These are phyloP conservation scores for Ligdia adustata DNA, from an alignment of 2,888 invertebrate genomes.

Conservation along the genomic window DNA sequence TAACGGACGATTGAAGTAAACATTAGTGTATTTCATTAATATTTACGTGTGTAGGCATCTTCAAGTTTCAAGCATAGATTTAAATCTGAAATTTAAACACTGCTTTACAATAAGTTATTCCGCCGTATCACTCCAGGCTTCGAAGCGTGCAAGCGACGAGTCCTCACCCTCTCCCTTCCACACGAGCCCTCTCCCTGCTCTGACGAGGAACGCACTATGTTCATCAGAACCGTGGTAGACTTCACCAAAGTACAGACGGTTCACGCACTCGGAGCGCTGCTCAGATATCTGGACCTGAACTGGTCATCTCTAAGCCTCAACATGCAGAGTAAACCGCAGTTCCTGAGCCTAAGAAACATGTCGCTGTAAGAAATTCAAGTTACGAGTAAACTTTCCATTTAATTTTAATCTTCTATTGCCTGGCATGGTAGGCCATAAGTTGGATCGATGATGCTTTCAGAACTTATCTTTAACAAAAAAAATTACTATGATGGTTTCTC, in stretches of 20 bases:
- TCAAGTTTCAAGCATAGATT: too few relatives aligned
- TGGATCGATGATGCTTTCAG: too few relatives aligned
- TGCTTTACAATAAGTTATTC: too few relatives aligned
- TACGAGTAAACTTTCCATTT: too few relatives aligned
- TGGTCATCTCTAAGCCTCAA: constrained; percentile 82
- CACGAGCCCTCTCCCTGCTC: constrained; percentile 78
- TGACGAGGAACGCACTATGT: constrained; percentile 81
- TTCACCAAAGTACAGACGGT: constrained; percentile 85
- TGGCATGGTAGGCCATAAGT: too few relatives aligned
- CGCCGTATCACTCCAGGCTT: constrained; percentile 78
- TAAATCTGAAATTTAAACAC: too few relatives aligned
- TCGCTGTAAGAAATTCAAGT: constrained; percentile 81
- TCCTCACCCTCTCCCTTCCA: constrained; percentile 80
- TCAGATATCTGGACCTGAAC: constrained; percentile 88
- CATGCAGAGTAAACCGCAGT: constrained; percentile 75
- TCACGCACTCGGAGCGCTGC: constrained; percentile 88
- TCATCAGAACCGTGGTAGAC: constrained; percentile 86
- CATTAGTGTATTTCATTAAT: too few relatives aligned
- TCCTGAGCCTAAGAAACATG: constrained; percentile 82
- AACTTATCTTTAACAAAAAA: too few relatives aligned
- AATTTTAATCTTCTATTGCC: too few relatives aligned
- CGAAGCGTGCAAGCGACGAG: constrained; percentile 83
- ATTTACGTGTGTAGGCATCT: too few relatives aligned
- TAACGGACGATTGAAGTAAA: too few relatives aligned
- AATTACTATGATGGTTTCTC: too few relatives aligned